Conservation (phyloP, 2,888 invertebrate genomes). For the Ypsolopha scabrella region DNA sequence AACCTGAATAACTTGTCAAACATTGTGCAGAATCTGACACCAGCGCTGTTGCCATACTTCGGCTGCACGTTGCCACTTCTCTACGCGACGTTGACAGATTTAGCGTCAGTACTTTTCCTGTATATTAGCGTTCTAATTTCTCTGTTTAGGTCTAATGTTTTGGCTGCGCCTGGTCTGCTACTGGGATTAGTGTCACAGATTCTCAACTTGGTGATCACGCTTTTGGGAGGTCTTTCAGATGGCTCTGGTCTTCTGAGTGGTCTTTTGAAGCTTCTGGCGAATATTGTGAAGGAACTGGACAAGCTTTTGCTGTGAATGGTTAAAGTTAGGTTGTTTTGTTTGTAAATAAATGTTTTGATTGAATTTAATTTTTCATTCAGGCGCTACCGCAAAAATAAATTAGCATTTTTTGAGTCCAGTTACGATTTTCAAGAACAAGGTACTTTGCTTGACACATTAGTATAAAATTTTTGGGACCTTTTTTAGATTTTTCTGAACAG, state of each 20-base stretch:
- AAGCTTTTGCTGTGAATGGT: conserved; percentile 29
- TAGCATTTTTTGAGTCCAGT: not conserved
- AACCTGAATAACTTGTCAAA: conserved; percentile 57
- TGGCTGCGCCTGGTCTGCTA: conserved; percentile 47
- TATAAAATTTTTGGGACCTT: no score
- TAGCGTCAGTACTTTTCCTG: conserved; percentile 52
- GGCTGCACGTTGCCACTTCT: conserved; percentile 52
- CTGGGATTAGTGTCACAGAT: conserved; percentile 39
- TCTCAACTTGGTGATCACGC: conserved; percentile 40
- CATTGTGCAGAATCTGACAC: conserved; percentile 56
- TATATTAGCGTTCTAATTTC: conserved; percentile 58
- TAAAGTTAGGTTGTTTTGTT: no score
- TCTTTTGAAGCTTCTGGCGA: conserved; percentile 46
- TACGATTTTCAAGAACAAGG: no score
- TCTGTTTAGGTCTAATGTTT: conserved; percentile 48
- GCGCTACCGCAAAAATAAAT: not conserved
- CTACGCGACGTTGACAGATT: conserved; percentile 52
- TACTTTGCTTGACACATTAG: no score
- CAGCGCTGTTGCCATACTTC: conserved; percentile 53
- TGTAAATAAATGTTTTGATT: not conserved
- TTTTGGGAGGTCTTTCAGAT: conserved; percentile 48
- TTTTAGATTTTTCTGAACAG: no score
- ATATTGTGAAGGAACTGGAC: conserved; percentile 46
- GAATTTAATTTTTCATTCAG: not conserved
- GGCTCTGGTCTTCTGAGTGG: conserved; percentile 40